Base-by-base conservation (phyloP, 2,797 vertebrate genomes). In the Anguilla anguilla region DNA sequence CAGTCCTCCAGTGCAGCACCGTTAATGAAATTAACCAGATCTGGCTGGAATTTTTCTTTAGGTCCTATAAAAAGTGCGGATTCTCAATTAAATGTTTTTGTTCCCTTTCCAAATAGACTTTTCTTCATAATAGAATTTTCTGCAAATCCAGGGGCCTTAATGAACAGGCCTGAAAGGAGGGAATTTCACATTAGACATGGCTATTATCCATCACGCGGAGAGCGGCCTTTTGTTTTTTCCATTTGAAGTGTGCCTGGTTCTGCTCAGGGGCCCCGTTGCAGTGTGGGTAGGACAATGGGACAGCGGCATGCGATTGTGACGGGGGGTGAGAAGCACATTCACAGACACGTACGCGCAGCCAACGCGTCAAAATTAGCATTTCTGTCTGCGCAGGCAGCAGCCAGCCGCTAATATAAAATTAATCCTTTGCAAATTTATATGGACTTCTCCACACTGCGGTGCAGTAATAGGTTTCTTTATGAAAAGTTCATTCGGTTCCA, bases 11-110 rank as follows among this genome's bases (percentile, higher is more conserved):
- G 81, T 49, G 46, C 88, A n/a, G 90, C 90, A 92, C 90, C 85
- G 86, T 90, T 95, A 95, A 95, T 96, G 93, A 94, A 95, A 95
- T 95, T 94, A 96, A 93, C 90, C 89, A 89, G 91, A 93, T 92
- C 92, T 90, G 90, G 77, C 87, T 92, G 89, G 90, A 89, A 93
- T 94, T 94, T 88, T 93, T 91, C 90, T 35, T 88, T 90, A 89
- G 93, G 92, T 93, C 93, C 92, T 94, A 94, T 95, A 95, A 88
- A 92, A 91, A 88, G 88, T 74, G 87, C 89, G 89, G 87, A 88
- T 90, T 88, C 87, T 87, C 90, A 89, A 86, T 89, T 87, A 86
- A 53, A 72, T 49, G 87, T 69, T 82, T 87, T 88, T 86, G 90
- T 89, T 46, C 28, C 15, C 28, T 11, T n/a, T 31, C 69, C 55